These are phyloP conservation scores for Cottus gobio DNA, from an alignment of 2,113 vertebrate genomes.

Conservation along the genomic window DNA sequence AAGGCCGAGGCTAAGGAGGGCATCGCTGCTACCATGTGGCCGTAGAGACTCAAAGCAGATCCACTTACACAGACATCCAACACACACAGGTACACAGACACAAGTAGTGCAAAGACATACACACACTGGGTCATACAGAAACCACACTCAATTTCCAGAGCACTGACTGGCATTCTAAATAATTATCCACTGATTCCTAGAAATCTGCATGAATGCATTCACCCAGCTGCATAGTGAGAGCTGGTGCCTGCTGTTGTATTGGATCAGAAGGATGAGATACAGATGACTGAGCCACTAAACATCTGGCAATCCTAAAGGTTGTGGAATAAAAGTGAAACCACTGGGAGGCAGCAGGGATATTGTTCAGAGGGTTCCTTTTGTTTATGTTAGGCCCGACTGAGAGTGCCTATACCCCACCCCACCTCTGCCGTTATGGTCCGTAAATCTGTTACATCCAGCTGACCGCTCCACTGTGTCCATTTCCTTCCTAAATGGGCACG, in stretches of 20 bases:
- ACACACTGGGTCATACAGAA: constrained; percentile 20
- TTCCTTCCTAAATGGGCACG: constrained; percentile 51
- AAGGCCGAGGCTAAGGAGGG: constrained; percentile 60
- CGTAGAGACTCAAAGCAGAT: constrained; percentile 56
- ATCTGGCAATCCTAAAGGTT: constrained; percentile 50
- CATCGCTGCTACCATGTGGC: constrained; percentile 64
- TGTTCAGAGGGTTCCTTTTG: constrained; percentile 49
- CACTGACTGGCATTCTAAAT: constrained; percentile 13
- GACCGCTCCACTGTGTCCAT: constrained; percentile 55
- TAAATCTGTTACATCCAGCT: constrained; percentile 67
- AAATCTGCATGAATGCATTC: constrained; percentile 25
- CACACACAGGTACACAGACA: constrained; percentile 35
- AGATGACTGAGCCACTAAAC: constrained; percentile 42
- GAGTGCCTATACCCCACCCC: constrained; percentile 10
- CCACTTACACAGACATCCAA: constrained; percentile 50
- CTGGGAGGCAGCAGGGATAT: constrained; percentile 21
- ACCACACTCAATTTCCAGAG: constrained; percentile 26
- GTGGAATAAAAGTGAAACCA: constrained; percentile 50
- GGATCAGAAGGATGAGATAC: constrained; percentile 16
- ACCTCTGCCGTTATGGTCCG: constrained; percentile 51
- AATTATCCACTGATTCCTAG: constrained; percentile 30
- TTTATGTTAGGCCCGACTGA: constrained; percentile 51
- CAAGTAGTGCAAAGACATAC: neutral
- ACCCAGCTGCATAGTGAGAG: constrained; percentile 14
- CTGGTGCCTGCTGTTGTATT: constrained; percentile 33